Evolutionary conservation across 1,140 invertebrate genomes (phyloP).

Genomic region (Potamilus streckersoni): DNA sequence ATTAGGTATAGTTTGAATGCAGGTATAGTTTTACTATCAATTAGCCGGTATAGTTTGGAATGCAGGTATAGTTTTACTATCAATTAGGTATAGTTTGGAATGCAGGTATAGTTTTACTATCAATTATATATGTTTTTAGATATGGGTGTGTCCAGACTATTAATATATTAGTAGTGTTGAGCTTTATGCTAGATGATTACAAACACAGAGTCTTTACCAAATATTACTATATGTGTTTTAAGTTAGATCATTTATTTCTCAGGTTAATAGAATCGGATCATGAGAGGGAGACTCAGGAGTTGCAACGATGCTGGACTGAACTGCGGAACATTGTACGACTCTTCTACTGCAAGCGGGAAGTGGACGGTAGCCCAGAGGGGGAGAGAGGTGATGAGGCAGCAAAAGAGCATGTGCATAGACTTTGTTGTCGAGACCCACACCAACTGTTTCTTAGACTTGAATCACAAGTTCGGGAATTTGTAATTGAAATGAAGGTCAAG

Average conservation of each 20-base stretch:
- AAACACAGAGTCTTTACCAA: too few relatives aligned
- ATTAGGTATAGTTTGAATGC: too few relatives aligned
- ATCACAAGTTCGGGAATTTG: constrained; percentile 75
- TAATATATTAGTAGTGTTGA: too few relatives aligned
- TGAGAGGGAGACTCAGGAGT: constrained; percentile 69
- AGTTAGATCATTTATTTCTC: constrained; percentile 3
- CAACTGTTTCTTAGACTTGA: constrained; percentile 75
- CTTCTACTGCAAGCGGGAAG: constrained; percentile 53
- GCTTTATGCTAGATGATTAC: too few relatives aligned
- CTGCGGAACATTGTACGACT: constrained; percentile 68
- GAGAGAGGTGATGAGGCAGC: constrained; percentile 51
- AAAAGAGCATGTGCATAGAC: constrained; percentile 68
- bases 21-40: too few relatives aligned
- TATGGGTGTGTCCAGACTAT: too few relatives aligned
- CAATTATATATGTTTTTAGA: too few relatives aligned
- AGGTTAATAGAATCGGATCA: constrained; percentile 67
- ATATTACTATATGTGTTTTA: neutral
- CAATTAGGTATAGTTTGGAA: too few relatives aligned
- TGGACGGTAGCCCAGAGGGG: constrained; percentile 33
- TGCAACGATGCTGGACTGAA: constrained; percentile 72
- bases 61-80: too few relatives aligned
- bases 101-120: too few relatives aligned
- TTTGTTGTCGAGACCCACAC: constrained; percentile 74
- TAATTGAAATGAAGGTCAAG: constrained; percentile 75
- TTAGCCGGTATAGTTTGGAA: too few relatives aligned